Conservation (phyloP, 2,888 invertebrate species). For the Drosophila phalerata region DNA sequence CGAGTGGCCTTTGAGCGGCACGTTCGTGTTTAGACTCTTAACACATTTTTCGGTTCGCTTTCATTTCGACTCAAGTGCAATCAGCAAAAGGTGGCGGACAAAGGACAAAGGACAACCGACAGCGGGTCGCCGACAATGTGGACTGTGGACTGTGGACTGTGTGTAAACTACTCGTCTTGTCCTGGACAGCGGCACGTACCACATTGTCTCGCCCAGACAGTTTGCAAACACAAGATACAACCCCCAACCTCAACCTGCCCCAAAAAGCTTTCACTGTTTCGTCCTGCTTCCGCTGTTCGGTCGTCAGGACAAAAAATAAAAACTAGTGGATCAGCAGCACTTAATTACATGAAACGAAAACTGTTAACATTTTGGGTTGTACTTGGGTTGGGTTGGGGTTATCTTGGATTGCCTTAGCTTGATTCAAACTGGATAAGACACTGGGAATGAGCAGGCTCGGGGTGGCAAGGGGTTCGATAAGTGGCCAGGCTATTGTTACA, state of each 20-base stretch:
- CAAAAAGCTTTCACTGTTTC: conserved; percentile 63
- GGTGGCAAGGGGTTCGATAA: conserved; percentile 24
- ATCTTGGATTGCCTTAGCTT: conserved; percentile 6
- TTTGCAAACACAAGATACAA: conserved; percentile 68
- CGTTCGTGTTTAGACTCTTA: conserved; percentile 79
- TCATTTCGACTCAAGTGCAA: conserved; percentile 67
- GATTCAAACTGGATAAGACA: conserved; percentile 1
- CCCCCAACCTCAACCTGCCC: conserved; percentile 7
- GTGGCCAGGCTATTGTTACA: conserved; percentile 62
- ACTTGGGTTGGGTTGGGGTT: background rate
- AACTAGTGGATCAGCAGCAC: conserved; percentile 80
- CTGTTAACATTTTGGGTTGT: conserved; percentile 69
- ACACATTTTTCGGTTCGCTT: conserved; percentile 72
- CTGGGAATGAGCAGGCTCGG: background rate
- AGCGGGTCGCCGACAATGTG: conserved; percentile 2
- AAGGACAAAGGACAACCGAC: conserved; percentile 9
- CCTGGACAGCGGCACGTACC: conserved; percentile 63
- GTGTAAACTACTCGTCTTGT: conserved; percentile 4
- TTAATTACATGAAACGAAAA: conserved; percentile 81
- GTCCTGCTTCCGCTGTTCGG: conserved; percentile 25
- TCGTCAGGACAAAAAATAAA: conserved; percentile 61
- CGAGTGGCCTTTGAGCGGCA: conserved; percentile 80
- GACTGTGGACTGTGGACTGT: conserved; percentile 1
- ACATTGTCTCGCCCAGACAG: conserved; percentile 77
- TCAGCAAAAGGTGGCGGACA: conserved; percentile 60